Evolutionary conservation across 2,888 invertebrate genomes (phyloP).

Genomic region (Proisotoma minuta): DNA sequence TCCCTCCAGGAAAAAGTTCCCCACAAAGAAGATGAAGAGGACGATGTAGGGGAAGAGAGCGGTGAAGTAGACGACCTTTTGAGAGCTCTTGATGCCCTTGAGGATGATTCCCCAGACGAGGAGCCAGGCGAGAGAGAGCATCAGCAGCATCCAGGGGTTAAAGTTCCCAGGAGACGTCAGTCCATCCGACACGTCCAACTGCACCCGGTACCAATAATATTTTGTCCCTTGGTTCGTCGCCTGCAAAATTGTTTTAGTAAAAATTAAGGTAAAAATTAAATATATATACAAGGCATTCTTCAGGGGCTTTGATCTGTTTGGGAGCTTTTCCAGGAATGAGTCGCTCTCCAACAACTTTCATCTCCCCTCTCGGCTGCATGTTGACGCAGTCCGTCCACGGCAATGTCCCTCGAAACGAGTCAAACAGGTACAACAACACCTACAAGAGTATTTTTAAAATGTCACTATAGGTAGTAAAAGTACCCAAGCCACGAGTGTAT

Average conservation of each 20-base stretch:
- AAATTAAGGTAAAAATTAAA: not conserved
- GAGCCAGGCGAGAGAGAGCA: conserved; percentile 13
- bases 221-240: conserved; percentile 10
- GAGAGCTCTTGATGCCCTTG: conserved; percentile 25
- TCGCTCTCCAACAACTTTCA: too few species aligned
- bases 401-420: conserved; percentile 16
- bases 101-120: conserved; percentile 18
- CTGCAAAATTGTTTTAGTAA: conserved; percentile 3
- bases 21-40: conserved; percentile 59
- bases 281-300: too few species aligned
- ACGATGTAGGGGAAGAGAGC: conserved; percentile 89
- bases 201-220: conserved; percentile 26
- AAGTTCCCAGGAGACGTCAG: conserved; percentile 14
- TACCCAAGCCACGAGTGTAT: conserved; percentile 25
- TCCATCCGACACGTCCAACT: conserved; percentile 15
- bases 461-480: not conserved
- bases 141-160: conserved; percentile 14
- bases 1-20: not conserved
- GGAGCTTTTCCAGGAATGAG: too few species aligned
- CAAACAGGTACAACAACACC: not conserved
- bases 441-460: not conserved
- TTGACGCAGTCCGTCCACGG: conserved; percentile 20
- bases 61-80: conserved; percentile 71
- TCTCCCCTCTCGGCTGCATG: not conserved
- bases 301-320: too few species aligned